A percentile compares a stretch with the other conserved stretches of the same genome.
Evolutionary conservation across 92 coral and sea anemone genomes (phyloP).

Genomic region (Palythoa grandis): DNA sequence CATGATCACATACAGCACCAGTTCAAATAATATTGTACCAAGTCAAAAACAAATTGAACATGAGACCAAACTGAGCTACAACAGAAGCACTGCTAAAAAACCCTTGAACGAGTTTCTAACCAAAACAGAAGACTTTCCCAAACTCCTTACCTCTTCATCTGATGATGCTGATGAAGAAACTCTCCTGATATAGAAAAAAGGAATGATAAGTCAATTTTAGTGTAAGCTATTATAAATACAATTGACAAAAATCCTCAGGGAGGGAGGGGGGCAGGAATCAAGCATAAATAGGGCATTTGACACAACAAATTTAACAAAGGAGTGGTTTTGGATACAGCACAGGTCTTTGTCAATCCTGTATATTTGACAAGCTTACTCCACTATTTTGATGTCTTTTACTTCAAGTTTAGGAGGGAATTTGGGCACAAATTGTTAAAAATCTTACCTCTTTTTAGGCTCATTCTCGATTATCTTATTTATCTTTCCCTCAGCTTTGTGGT

Average conservation of each 20-base stretch:
- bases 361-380: neutral
- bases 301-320: neutral
- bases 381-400: too few species aligned
- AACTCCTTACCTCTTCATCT: slow-evolving; percentile 24
- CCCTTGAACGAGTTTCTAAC: neutral
- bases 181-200: neutral
- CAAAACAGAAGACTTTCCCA: neutral
- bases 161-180: slow-evolving; percentile 1
- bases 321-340: too few species aligned
- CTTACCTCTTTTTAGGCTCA: slow-evolving; percentile 21
- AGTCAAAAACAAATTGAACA: too few species aligned
- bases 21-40: too few species aligned
- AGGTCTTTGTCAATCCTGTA: neutral
- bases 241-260: too few species aligned
- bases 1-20: too few species aligned
- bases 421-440: too few species aligned
- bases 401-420: too few species aligned
- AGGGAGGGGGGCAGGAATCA: too few species aligned
- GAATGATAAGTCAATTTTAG: neutral
- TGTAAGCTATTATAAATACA: neutral
- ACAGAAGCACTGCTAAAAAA: too few species aligned
- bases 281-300: too few species aligned
- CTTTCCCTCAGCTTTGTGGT: neutral
- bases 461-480: neutral
- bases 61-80: too few species aligned